phyloP scores from a whole-genome alignment of 2,113 vertebrate genomes.

The Entelurus aequoreus region DNA sequence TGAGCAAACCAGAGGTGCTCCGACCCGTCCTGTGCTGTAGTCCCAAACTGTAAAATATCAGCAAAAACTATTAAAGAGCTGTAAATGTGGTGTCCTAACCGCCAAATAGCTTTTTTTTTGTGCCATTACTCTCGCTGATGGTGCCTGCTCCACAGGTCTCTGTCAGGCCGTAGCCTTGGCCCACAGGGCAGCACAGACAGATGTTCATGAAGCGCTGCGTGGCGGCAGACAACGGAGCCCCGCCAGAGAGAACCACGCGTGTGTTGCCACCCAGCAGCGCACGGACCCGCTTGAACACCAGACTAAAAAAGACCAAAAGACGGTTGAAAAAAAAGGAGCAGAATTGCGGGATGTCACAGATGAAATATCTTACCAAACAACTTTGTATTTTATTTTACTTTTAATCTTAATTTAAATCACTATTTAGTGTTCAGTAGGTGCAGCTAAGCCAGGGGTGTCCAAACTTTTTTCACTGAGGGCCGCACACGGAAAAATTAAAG shows the following conservation, averaged over 20 bases:
- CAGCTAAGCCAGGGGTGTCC: no score
- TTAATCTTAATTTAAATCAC: no score
- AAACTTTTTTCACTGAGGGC: no score
- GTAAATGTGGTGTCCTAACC: not conserved
- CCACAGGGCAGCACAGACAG: slow-evolving; percentile 95
- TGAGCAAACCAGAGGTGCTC: slow-evolving; percentile 91
- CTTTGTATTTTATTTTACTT: no score
- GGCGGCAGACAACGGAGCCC: slow-evolving; percentile 88
- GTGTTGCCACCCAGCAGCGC: slow-evolving; percentile 86
- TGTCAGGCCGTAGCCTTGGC: slow-evolving; percentile 94
- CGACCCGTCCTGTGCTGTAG: slow-evolving; percentile 92
- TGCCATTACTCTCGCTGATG: slow-evolving; percentile 81
- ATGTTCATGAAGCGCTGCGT: slow-evolving; percentile 99
- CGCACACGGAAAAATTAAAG: no score
- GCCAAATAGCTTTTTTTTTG: not conserved
- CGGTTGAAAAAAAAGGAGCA: not conserved
- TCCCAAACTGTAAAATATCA: slow-evolving; percentile 79
- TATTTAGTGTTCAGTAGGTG: no score
- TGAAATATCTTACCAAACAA: no score
- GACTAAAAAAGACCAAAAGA: slow-evolving; percentile 56
- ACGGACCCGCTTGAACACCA: slow-evolving; percentile 89
- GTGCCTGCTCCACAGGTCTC: slow-evolving; percentile 91
- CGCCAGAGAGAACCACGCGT: slow-evolving; percentile 86
- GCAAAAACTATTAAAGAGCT: not conserved
- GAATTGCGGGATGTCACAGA: no score